phyloP scores from a whole-genome alignment of 1,140 invertebrate species.

The Bactericera cockerelli region DNA sequence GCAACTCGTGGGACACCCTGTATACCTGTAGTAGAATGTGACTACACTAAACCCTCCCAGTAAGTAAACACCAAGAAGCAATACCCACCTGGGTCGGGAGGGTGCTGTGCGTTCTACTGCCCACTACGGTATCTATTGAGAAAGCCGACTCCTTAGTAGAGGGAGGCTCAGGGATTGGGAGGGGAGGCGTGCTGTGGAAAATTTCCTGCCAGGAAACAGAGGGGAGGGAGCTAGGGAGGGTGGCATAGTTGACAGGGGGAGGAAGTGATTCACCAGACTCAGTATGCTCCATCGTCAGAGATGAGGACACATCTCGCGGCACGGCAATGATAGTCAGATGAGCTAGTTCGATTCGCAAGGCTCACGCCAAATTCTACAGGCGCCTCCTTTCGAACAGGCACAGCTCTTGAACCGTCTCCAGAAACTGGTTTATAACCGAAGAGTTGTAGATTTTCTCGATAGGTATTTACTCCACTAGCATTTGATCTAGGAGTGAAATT shows the following conservation, averaged over 20 bases:
- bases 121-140: slow-evolving; percentile 1
- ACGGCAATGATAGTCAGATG: too few relatives aligned
- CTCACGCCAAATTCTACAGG: too few relatives aligned
- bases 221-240: slow-evolving; percentile 15
- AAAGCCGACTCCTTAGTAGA: slow-evolving; percentile 5
- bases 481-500: background rate
- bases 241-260: slow-evolving; percentile 24
- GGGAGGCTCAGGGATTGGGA: slow-evolving; percentile 13
- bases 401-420: background rate
- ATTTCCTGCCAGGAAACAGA: slow-evolving; percentile 21
- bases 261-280: too few relatives aligned
- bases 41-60: too few relatives aligned
- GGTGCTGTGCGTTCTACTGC: background rate
- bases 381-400: too few relatives aligned
- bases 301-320: too few relatives aligned
- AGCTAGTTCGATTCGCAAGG: too few relatives aligned
- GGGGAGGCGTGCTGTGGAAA: slow-evolving; percentile 19
- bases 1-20: too few relatives aligned
- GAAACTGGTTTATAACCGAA: background rate
- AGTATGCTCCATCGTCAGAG: too few relatives aligned
- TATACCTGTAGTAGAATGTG: too few relatives aligned
- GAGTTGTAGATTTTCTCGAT: background rate
- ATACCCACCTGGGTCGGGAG: background rate
- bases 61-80: background rate
- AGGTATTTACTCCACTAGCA: background rate